Evolutionary conservation across 1,140 invertebrate genomes (phyloP), one percentile per base, ranked within the genome.

Genomic region (Carposina sasakii): DNA sequence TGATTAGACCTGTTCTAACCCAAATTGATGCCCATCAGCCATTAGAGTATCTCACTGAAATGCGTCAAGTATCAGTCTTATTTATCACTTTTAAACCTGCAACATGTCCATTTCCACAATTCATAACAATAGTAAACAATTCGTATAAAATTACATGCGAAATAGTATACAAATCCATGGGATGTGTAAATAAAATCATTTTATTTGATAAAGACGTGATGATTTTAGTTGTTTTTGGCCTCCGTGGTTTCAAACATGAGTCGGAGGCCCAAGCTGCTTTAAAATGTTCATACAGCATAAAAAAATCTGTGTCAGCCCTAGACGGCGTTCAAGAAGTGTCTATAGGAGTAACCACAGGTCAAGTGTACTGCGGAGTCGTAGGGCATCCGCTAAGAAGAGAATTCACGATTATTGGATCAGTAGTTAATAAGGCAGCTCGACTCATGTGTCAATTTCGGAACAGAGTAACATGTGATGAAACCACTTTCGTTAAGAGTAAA

Each of bases 131-230:
- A 42, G 71, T 84, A 1, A 73, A 81, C 45, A 84, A 84, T 50
- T 52, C 79, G 3, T 84, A 81, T 53, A 61, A 81, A 67, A 84
- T 81, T 22, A 81, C 76, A 23, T 76, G 81, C 62, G 75, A 75
- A 64, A 77, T 84, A n/a, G 81, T 81, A 26, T 84, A 81, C 48
- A 84, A 81, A 63, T 84, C 77, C 17, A 81, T 84, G 76, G 91
- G 92, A 8, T 90, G 90, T 52, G 87, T 93, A 0, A 93, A 93
- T 58, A 93, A 93, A 76, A 88, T 91, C 2, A 91, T 88, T 20
- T 67, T 92, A 1, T 93, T 93, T 71, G 92, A 93, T 64, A 93
- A 93, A 81, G 92, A 92, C 55, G 76, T 92, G 3, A 90, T 92
- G 85, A 91, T 92, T 55, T 82, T 93, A 12, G 89, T 91, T 5